These are phyloP conservation scores for Anastrepha obliqua DNA, from an alignment of 1,140 invertebrate genomes.

Conservation along the genomic window DNA sequence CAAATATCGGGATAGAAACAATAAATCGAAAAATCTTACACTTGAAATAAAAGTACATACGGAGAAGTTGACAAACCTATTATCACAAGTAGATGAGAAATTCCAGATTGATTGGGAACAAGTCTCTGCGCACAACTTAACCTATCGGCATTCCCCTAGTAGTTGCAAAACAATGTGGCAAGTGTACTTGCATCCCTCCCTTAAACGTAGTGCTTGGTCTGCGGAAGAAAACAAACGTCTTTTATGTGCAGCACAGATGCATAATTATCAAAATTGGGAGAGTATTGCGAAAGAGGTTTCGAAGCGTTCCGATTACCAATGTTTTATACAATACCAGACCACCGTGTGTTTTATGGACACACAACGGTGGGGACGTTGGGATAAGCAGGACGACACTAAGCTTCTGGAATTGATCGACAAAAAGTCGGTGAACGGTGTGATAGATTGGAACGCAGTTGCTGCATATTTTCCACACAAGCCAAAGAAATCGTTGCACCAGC, in stretches of 20 bases:
- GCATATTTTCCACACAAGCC: slow-evolving; percentile 78
- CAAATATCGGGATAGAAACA: slow-evolving; percentile 16
- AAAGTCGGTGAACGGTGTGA: slow-evolving; percentile 78
- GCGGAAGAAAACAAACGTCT: slow-evolving; percentile 77
- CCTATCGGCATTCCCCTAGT: slow-evolving; percentile 75
- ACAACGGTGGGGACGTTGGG: slow-evolving; percentile 76
- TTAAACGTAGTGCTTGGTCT: slow-evolving; percentile 80
- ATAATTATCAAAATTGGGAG: slow-evolving; percentile 80
- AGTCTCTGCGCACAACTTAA: slow-evolving; percentile 74
- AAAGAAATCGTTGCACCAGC: slow-evolving; percentile 80
- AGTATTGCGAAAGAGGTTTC: slow-evolving; percentile 77
- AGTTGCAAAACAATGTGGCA: slow-evolving; percentile 81
- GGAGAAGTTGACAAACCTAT: slow-evolving; percentile 49
- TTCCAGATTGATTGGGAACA: slow-evolving; percentile 70
- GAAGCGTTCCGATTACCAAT: slow-evolving; percentile 80
- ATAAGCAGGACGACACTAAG: slow-evolving; percentile 78
- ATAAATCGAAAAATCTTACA: not conserved
- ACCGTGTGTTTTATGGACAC: slow-evolving; percentile 67
- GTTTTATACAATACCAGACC: slow-evolving; percentile 80
- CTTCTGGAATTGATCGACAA: slow-evolving; percentile 76
- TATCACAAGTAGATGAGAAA: slow-evolving; percentile 59
- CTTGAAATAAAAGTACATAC: slow-evolving; percentile 34
- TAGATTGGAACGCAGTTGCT: slow-evolving; percentile 80
- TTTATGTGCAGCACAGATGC: slow-evolving; percentile 73
- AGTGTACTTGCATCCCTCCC: slow-evolving; percentile 79